Evolutionary conservation across 2,797 vertebrate species (phyloP).

Genomic region (Sternarchorhynchus goeldii): DNA sequence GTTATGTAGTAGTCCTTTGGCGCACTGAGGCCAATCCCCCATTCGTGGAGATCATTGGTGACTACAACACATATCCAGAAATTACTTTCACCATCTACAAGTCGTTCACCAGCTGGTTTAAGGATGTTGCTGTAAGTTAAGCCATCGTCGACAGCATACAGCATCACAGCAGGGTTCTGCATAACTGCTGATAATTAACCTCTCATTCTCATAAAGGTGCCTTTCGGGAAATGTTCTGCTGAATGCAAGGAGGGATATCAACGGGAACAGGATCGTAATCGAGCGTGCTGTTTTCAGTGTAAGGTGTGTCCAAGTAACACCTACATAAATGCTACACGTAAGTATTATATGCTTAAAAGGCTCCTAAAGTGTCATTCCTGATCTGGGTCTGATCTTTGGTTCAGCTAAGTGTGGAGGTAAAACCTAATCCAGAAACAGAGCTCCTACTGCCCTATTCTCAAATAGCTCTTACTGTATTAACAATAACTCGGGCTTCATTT

Average conservation of each 20-base stretch:
- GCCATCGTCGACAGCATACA: background rate
- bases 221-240: constrained; percentile 70
- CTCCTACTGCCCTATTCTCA: no score
- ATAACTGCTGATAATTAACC: background rate
- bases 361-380: background rate
- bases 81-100: constrained; percentile 61
- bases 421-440: no score
- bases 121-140: constrained; percentile 59
- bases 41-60: constrained; percentile 70
- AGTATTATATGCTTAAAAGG: constrained; percentile 21
- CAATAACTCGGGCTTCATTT: no score
- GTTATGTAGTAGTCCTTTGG: constrained; percentile 78
- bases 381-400: no score
- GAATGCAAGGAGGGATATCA: constrained; percentile 68
- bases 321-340: constrained; percentile 74
- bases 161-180: background rate
- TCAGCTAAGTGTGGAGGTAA: no score
- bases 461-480: no score
- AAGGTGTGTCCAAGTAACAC: constrained; percentile 63
- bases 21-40: constrained; percentile 58
- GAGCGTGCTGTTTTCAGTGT: constrained; percentile 80
- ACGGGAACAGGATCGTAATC: constrained; percentile 58
- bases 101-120: constrained; percentile 72
- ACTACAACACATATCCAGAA: constrained; percentile 61
- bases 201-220: constrained; percentile 63